These are phyloP conservation scores for Amblyornis subalaris DNA, from an alignment of 2,113 vertebrate genomes.

Conservation along the genomic window DNA sequence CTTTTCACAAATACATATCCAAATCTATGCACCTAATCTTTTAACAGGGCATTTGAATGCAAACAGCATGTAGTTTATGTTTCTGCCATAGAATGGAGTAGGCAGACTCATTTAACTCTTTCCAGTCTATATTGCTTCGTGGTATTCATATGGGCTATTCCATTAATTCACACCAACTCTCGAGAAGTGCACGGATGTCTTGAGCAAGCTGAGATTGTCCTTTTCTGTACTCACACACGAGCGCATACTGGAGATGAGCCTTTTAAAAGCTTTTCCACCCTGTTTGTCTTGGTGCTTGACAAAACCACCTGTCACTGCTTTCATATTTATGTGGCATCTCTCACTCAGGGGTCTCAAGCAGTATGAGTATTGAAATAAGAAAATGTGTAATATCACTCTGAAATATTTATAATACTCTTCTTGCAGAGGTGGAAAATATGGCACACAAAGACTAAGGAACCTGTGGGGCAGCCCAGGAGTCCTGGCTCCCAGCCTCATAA, in stretches of 20 bases:
- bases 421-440: background rate
- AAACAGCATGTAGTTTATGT: background rate
- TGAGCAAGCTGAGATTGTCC: background rate
- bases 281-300: background rate
- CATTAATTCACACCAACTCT: background rate
- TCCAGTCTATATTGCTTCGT: background rate
- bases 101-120: background rate
- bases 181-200: background rate
- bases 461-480: background rate
- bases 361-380: background rate
- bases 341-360: background rate
- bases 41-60: background rate
- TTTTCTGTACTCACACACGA: rapidly evolving
- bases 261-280: background rate
- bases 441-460: background rate
- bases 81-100: background rate
- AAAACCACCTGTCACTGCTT: background rate
- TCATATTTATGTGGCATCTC: background rate
- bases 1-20: background rate
- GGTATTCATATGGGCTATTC: background rate
- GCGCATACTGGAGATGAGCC: background rate
- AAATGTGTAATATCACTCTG: background rate
- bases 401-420: background rate
- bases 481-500: background rate
- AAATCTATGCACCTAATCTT: background rate